Evolutionary conservation across 2,113 vertebrate genomes (phyloP).

Genomic region (Lepus timidus): DNA sequence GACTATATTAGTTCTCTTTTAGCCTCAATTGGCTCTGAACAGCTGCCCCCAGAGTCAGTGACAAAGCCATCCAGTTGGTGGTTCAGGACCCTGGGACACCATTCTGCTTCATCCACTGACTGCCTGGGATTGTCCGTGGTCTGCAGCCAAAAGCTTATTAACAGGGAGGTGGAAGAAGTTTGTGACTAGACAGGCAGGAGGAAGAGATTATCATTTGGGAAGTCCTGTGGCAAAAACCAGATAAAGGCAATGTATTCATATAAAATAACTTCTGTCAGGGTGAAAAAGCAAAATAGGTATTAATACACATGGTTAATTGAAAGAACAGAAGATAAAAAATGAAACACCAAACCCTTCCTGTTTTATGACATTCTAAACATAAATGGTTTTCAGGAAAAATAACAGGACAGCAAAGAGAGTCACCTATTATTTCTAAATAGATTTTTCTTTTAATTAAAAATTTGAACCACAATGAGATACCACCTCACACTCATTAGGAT

Average conservation of each 20-base stretch:
- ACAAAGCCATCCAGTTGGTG: neutral
- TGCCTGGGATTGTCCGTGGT: neutral
- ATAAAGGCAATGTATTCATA: neutral
- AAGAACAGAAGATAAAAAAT: conserved; percentile 11
- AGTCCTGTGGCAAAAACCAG: neutral
- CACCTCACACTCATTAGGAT: neutral
- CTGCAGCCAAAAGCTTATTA: neutral
- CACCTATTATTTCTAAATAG: neutral
- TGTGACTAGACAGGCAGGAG: neutral
- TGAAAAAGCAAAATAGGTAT: neutral
- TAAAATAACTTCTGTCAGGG: neutral
- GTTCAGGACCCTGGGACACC: neutral
- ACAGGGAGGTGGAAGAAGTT: neutral
- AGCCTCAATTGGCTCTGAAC: neutral
- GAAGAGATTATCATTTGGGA: neutral
- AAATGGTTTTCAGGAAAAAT: neutral
- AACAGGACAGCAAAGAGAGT: neutral
- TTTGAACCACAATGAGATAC: neutral
- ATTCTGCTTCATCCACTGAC: neutral
- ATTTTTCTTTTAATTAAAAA: conserved; percentile 28
- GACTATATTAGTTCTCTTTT: neutral
- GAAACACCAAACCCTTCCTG: neutral
- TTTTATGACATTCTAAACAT: conserved; percentile 23
- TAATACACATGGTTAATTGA: neutral
- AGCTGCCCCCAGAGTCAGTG: neutral